Evolutionary conservation across 1,140 invertebrate genomes (phyloP), one percentile per base, ranked within the genome.

Genomic region (Cyclina sinensis): DNA sequence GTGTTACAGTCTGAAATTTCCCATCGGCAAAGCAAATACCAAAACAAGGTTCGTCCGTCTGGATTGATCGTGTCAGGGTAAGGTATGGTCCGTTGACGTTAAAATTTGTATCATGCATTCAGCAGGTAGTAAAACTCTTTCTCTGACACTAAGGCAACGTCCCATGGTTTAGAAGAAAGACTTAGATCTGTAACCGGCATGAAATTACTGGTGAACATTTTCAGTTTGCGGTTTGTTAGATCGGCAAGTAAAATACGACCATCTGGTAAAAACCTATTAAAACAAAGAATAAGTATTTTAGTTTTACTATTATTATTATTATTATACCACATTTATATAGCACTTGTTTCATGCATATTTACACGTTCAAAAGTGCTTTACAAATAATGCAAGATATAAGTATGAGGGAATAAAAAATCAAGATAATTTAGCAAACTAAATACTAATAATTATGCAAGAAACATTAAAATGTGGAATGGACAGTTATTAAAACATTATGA

Each of bases 131-230:
- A 68, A 82, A 88, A 51, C 30, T 88, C 78, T 32, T 74, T 88
- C 5, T 83, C 80, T 5, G 78, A 21, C 0, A 81, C 80, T n/a
- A 54, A 9, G 12, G 86, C 46, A 24, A 88, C 27, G 37, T 88
- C 86, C 86, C 86, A 88, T 18, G 86, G 86, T 81, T 88, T 88
- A 9, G 86, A 88, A 0, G 86, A 88, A 9, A 88, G 43, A 4
- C 46, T 2, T 7, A 88, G 39, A 39, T 88, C 78, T 32, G 37
- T 62, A 14, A 88, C 21, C 1, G 80, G 79, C n/a, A 30, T 51
- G 51, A 81, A 82, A 24, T 74, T 76, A 24, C 46, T 88, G n/a
- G 68, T 74, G 32, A 82, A 88, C 35, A 88, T n/a, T 21, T 88
- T 88, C 12, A 88, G 39, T 30, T 88, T 88, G 27, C 78, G 43